Evolutionary conservation across 2,888 invertebrate genomes (phyloP).

Genomic region (Cepaea hortensis): DNA sequence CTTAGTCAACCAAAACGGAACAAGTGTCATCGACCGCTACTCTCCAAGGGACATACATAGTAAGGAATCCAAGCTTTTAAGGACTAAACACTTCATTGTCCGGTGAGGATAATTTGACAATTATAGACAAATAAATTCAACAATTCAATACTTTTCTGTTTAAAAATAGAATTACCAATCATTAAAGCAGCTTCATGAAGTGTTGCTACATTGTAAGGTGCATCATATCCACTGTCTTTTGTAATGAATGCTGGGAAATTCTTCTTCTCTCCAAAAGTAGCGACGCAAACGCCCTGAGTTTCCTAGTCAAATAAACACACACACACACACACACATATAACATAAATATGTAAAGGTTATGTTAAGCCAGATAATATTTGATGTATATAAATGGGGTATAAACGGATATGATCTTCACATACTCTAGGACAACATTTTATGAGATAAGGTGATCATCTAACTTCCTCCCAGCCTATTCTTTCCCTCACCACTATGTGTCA

Average conservation of each 20-base stretch:
- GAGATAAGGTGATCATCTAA: too few relatives aligned
- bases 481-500: too few relatives aligned
- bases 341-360: not conserved
- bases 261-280: slow-evolving; percentile 82
- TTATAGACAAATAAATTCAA: not conserved
- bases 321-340: not conserved
- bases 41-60: too few relatives aligned
- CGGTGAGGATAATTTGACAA: too few relatives aligned
- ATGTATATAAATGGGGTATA: too few relatives aligned
- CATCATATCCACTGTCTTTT: slow-evolving; percentile 83
- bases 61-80: too few relatives aligned
- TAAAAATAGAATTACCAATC: slow-evolving; percentile 55
- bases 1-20: too few relatives aligned
- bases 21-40: too few relatives aligned
- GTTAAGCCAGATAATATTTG: not conserved
- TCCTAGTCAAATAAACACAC: slow-evolving; percentile 81
- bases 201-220: slow-evolving; percentile 83
- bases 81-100: too few relatives aligned
- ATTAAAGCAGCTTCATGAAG: slow-evolving; percentile 83
- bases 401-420: too few relatives aligned
- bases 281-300: slow-evolving; percentile 94
- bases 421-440: too few relatives aligned
- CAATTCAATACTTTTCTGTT: not conserved
- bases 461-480: too few relatives aligned
- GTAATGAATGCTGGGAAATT: slow-evolving; percentile 97